A percentile compares a stretch with the other conserved stretches of the same genome.
Evolutionary conservation across 2,888 invertebrate species (phyloP).

Genomic region (Dioctria linearis): DNA sequence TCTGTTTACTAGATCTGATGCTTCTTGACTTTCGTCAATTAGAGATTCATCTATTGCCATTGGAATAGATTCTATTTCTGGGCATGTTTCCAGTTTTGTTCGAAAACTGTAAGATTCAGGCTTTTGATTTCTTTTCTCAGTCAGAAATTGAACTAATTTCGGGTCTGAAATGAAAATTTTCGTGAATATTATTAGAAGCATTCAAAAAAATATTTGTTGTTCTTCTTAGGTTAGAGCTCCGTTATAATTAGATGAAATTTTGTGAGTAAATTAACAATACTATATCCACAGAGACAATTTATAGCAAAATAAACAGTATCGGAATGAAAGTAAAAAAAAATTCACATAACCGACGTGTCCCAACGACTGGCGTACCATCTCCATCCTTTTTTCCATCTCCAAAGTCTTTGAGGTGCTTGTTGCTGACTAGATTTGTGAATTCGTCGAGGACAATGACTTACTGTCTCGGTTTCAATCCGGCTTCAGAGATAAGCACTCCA

Average conservation of each 20-base stretch:
- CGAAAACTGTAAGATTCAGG: background rate
- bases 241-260: background rate
- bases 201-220: background rate
- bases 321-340: no score
- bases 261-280: background rate
- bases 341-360: no score
- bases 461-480: no score
- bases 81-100: background rate
- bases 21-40: background rate
- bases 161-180: conserved; percentile 51
- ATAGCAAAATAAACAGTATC: no score
- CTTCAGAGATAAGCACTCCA: no score
- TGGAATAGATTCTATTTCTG: background rate
- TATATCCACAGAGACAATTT: no score
- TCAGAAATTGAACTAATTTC: conserved; percentile 54
- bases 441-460: no score
- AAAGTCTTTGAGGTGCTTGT: no score
- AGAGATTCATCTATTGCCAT: background rate
- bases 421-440: no score
- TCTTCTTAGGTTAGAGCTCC: background rate
- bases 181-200: background rate
- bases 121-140: conserved; percentile 53
- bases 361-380: no score
- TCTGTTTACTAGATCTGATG: conserved; percentile 1
- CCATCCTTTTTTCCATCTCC: no score